A percentile compares a stretch with the other conserved stretches of the same genome.
Evolutionary conservation across 2,888 invertebrate species (phyloP).

Genomic region (Beris chalybata): DNA sequence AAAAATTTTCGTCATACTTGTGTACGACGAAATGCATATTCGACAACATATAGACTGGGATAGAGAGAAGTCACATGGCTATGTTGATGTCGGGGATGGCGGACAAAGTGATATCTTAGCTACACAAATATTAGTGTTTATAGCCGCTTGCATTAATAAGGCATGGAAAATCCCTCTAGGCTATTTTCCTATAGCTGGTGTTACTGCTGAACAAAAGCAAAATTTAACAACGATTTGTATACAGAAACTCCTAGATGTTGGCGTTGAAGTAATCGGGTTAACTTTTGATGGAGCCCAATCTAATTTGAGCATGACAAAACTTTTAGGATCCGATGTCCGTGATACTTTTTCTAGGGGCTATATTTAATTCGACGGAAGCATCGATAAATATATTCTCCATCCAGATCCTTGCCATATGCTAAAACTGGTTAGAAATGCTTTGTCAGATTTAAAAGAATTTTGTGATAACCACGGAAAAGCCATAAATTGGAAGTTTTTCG

Average conservation of each 20-base stretch:
- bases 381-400: not conserved
- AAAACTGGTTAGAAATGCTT: slow-evolving; percentile 25
- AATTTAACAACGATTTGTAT: not conserved
- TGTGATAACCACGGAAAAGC: not conserved
- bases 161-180: slow-evolving; percentile 26
- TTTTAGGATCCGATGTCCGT: not conserved
- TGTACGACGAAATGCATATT: too few relatives aligned
- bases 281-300: slow-evolving; percentile 10
- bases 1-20: too few relatives aligned
- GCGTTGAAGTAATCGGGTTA: slow-evolving; percentile 1
- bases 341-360: not conserved
- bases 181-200: not conserved
- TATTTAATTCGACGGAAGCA: not conserved
- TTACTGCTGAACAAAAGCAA: not conserved
- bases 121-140: too few relatives aligned
- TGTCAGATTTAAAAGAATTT: not conserved
- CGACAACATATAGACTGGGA: too few relatives aligned
- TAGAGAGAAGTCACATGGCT: too few relatives aligned
- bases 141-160: too few relatives aligned
- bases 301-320: slow-evolving; percentile 5
- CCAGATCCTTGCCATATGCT: slow-evolving; percentile 24
- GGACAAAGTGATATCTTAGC: too few relatives aligned
- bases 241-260: not conserved
- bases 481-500: too few relatives aligned
- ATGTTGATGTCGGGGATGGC: too few relatives aligned